Evolutionary conservation across 1,140 invertebrate species (phyloP), one percentile per base, ranked within the genome.

Genomic region (Fopius arisanus): DNA sequence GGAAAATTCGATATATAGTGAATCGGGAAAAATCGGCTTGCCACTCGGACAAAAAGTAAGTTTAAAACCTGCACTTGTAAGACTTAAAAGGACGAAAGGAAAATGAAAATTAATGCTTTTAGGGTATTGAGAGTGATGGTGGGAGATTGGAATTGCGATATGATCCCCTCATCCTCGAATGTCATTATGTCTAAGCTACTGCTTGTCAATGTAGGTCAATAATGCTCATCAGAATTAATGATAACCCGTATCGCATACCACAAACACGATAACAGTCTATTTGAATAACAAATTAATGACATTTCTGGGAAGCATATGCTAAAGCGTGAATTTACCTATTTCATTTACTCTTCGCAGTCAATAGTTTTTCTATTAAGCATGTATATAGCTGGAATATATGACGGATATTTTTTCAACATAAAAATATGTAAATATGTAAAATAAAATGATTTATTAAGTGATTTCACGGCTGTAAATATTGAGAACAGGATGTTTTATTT

Each of bases 21-120:
- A n/a, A n/a, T n/a, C n/a, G n/a, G n/a, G n/a, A n/a, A n/a, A n/a
- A n/a, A n/a, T n/a, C n/a, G n/a, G n/a, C n/a, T n/a, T n/a, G n/a
- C n/a, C n/a, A n/a, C n/a, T n/a, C n/a, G n/a, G n/a, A n/a, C n/a
- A n/a, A n/a, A n/a, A n/a, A n/a, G n/a, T n/a, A n/a, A n/a, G n/a
- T n/a, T n/a, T n/a, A n/a, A n/a, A n/a, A n/a, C n/a, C n/a, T n/a
- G n/a, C n/a, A n/a, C n/a, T n/a, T n/a, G n/a, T n/a, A n/a, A n/a
- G n/a, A n/a, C n/a, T n/a, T n/a, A n/a, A n/a, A n/a, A n/a, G n/a
- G n/a, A n/a, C n/a, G n/a, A n/a, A n/a, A n/a, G n/a, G n/a, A 77
- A 84, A 84, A 84, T 85, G 79, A 73, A 54, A 59, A 62, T 70
- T 70, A 40, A 70, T 6, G 54, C 54, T 59, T 59, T 23, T 67